Conservation (phyloP, 1,140 invertebrate species). For the Macrocentrus cingulum region DNA sequence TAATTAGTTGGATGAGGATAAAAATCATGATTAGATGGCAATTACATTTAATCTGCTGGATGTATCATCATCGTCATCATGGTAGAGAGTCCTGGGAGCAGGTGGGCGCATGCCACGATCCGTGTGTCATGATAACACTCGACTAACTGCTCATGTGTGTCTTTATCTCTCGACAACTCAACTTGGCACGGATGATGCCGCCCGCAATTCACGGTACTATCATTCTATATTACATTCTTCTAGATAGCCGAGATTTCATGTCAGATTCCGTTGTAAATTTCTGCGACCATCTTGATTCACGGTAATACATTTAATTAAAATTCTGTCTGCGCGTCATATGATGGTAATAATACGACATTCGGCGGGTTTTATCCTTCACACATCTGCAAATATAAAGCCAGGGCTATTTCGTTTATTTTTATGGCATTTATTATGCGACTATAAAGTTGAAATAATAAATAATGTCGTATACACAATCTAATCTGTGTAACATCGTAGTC, state of each 20-base stretch:
- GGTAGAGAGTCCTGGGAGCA: conserved; percentile 32
- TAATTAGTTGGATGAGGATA: too few species aligned
- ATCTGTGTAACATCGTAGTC: conserved; percentile 8
- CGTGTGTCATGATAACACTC: conserved; percentile 45
- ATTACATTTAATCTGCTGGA: too few species aligned
- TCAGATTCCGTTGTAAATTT: conserved; percentile 12
- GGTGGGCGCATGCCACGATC: conserved; percentile 46
- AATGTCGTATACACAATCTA: too few species aligned
- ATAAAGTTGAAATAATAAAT: too few species aligned
- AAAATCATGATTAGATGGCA: too few species aligned
- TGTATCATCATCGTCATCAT: too few species aligned
- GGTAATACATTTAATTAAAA: conserved; percentile 40
- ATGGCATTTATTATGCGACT: too few species aligned
- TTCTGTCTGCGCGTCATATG: conserved; percentile 38
- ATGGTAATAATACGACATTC: conserved; percentile 34
- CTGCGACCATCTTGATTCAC: not conserved
- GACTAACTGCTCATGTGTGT: conserved; percentile 33
- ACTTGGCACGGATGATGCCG: conserved; percentile 32
- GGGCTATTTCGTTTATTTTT: too few species aligned
- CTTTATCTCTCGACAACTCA: conserved; percentile 49
- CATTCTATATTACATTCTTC: too few species aligned
- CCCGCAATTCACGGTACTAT: too few species aligned
- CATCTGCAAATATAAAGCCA: too few species aligned
- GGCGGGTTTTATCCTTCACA: conserved; percentile 7
- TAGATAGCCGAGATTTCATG: too few species aligned